Conservation (phyloP, 2,797 vertebrate species). For the Silurus lanzhouensis region DNA sequence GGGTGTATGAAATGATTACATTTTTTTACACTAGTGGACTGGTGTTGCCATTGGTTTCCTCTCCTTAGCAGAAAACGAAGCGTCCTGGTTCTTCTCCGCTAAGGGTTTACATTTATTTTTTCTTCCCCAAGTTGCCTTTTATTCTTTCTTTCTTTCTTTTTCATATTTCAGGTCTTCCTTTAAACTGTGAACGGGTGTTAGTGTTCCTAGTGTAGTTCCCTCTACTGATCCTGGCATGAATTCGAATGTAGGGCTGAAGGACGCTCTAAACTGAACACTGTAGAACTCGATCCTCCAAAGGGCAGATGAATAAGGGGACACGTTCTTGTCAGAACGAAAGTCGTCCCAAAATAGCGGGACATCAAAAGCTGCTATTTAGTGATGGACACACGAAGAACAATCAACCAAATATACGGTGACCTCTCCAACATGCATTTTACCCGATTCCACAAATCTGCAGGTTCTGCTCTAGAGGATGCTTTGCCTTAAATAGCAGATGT, state of each 20-base stretch:
- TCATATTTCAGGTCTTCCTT: conserved; percentile 82
- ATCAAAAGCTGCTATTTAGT: conserved; percentile 58
- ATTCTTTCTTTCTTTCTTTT: conserved; percentile 65
- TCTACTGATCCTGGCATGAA: conserved; percentile 34
- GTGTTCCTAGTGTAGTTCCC: conserved; percentile 46
- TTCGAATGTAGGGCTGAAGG: conserved; percentile 32
- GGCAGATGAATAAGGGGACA: conserved; percentile 32
- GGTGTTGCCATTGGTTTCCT: conserved; percentile 75
- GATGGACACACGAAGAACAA: conserved; percentile 42
- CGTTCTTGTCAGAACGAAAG: conserved; percentile 38
- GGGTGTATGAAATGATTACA: conserved; percentile 62
- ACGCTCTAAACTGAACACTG: conserved; percentile 29
- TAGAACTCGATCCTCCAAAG: conserved; percentile 35
- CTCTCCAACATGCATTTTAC: conserved; percentile 41
- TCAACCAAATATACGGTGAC: conserved; percentile 51
- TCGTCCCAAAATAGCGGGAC: conserved; percentile 35
- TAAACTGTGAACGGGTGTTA: conserved; percentile 60
- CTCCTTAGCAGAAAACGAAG: conserved; percentile 66
- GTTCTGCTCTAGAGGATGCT: conserved; percentile 58
- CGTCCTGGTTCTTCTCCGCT: conserved; percentile 44
- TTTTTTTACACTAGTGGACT: conserved; percentile 62
- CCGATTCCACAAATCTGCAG: conserved; percentile 52
- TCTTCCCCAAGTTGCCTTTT: conserved; percentile 55
- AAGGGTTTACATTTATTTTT: conserved; percentile 37
- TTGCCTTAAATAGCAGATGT: conserved; percentile 76